Percentiles rank a stretch among this genome's conserved stretches.
Evolutionary conservation across 1,140 invertebrate species (phyloP).

Genomic region (Cryptotermes secundus): DNA sequence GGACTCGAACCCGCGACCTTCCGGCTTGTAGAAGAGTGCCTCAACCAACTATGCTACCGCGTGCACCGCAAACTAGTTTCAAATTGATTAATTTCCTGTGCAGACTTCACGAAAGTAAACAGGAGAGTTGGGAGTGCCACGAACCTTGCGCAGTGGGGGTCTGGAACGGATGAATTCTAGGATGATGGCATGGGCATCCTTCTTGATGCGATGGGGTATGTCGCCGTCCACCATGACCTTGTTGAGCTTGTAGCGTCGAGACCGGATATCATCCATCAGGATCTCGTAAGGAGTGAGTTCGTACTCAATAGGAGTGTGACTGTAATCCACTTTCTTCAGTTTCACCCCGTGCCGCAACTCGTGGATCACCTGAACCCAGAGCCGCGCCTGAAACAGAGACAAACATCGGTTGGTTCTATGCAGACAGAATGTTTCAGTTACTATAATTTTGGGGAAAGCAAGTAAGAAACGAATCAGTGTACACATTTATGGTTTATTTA

Average conservation of each 20-base stretch:
- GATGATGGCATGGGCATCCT: constrained; percentile 93
- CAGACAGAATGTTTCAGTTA: too few species aligned
- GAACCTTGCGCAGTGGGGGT: constrained; percentile 88
- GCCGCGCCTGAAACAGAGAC: constrained; percentile 69
- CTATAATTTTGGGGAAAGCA: too few species aligned
- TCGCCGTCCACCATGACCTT: constrained; percentile 81
- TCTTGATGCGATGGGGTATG: constrained; percentile 78
- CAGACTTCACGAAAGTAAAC: not conserved
- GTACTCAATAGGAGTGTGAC: constrained; percentile 72
- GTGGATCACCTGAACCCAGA: constrained; percentile 95
- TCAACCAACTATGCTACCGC: too few species aligned
- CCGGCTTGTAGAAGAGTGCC: too few species aligned
- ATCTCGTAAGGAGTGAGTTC: constrained; percentile 97
- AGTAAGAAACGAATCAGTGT: too few species aligned
- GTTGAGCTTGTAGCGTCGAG: constrained; percentile 60
- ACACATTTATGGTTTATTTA: too few species aligned
- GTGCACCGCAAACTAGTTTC: too few species aligned
- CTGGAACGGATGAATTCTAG: constrained; percentile 94
- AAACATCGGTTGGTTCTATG: not conserved
- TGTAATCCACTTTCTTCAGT: constrained; percentile 81
- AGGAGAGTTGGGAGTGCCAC: not conserved
- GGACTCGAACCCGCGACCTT: too few species aligned
- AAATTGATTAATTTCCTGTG: too few species aligned
- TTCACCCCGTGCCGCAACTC: constrained; percentile 83
- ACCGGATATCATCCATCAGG: constrained; percentile 93